phyloP scores from a whole-genome alignment of 1,140 invertebrate genomes.

The Nasonia longicornis region DNA sequence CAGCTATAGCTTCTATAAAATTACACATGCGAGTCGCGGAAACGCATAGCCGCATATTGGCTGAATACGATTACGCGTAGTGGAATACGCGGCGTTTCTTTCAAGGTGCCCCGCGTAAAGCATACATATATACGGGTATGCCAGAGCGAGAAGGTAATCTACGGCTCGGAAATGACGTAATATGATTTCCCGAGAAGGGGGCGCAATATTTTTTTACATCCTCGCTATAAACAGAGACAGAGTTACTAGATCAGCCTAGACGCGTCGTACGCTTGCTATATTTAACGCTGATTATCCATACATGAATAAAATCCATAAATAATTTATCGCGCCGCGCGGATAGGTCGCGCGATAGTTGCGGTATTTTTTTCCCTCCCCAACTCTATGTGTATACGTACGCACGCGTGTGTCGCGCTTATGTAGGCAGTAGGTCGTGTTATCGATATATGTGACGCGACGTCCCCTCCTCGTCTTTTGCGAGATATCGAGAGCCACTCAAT shows the following conservation, averaged over 20 bases:
- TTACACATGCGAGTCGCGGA: not conserved
- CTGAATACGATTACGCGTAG: constrained; percentile 9
- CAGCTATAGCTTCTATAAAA: not conserved
- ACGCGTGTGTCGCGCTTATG: not conserved
- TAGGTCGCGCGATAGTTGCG: not conserved
- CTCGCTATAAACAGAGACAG: too few relatives aligned
- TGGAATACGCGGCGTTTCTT: constrained; percentile 15
- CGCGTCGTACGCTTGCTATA: too few relatives aligned
- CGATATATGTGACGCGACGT: constrained; percentile 6
- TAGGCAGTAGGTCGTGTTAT: constrained; percentile 20
- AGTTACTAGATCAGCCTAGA: too few relatives aligned
- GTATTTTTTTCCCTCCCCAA: not conserved
- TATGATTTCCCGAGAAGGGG: not conserved
- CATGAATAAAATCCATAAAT: constrained; percentile 10
- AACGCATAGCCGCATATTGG: not conserved
- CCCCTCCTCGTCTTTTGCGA: not conserved
- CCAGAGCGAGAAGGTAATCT: not conserved
- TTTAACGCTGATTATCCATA: not conserved
- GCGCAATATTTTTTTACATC: too few relatives aligned
- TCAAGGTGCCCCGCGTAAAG: not conserved
- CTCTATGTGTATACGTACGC: not conserved
- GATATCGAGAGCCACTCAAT: constrained; percentile 40
- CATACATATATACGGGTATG: not conserved
- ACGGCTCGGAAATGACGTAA: not conserved
- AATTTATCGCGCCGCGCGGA: not conserved